These are phyloP conservation scores for Pygoscelis antarcticus DNA, from an alignment of 2,113 vertebrate species.

Conservation along the genomic window DNA sequence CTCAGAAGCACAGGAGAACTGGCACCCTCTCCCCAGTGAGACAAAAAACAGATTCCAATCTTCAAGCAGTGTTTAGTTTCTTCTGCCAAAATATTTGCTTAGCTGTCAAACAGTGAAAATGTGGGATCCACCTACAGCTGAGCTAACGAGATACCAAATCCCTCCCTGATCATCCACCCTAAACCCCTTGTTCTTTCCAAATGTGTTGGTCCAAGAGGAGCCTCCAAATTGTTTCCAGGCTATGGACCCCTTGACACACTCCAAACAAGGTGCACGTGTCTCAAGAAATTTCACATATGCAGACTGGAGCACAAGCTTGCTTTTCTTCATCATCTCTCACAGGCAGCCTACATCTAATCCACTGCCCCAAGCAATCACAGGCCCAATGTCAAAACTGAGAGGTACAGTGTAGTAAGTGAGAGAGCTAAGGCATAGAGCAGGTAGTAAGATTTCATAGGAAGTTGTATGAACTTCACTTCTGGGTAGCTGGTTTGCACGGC, in stretches of 20 bases:
- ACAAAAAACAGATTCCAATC: neutral
- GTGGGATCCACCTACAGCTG: neutral
- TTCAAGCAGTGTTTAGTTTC: neutral
- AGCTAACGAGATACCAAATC: neutral
- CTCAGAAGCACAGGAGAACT: neutral
- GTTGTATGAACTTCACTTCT: neutral
- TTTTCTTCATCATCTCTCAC: neutral
- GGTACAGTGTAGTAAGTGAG: neutral
- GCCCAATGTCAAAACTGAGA: neutral
- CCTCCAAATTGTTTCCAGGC: neutral
- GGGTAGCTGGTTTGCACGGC: neutral
- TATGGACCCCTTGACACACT: rapidly evolving
- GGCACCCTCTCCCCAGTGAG: neutral
- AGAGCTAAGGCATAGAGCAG: neutral
- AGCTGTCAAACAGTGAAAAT: neutral
- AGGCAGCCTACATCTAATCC: neutral
- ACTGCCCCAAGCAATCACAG: neutral
- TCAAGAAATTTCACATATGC: neutral
- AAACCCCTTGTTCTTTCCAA: neutral
- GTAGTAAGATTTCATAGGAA: neutral
- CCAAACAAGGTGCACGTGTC: neutral
- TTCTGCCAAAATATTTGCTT: neutral
- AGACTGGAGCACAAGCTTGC: neutral
- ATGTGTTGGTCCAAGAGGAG: neutral
- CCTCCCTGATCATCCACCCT: neutral